Evolutionary conservation across 2,113 vertebrate species (phyloP), one percentile per base, ranked within the genome.

Genomic region (Thunnus thynnus): DNA sequence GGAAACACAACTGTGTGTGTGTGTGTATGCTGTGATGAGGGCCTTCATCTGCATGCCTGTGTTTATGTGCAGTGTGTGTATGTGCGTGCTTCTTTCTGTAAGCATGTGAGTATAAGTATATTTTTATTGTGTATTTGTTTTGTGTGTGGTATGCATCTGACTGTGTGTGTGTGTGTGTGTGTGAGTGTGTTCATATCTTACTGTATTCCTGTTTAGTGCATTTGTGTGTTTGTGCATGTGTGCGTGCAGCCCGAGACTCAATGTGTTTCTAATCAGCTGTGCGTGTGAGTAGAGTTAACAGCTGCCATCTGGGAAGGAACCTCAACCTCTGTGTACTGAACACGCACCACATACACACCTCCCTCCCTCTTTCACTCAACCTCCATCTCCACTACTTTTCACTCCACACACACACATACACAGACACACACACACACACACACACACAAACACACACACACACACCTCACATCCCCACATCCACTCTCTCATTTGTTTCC

Each of bases 261-360:
- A 95, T 95, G 92, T 95, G 95, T 93, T 94, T 95, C 92, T 89
- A 94, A 95, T 95, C 94, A 94, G 92, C 91, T 94, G 94, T 95
- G 93, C 94, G 94, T 94, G 94, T 93, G 94, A 95, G 94, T 86
- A 60, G 68, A 93, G 94, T 93, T 95, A 95, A 95, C 94, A 91
- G 94, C 92, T 96, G 94, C 95, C 94, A 95, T 95, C 93, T 96
- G 95, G 94, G 92, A 88, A 89, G 85, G 86, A 94, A 93, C 89
- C 91, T 89, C 92, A 93, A 88, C 88, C 92, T 94, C 86, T 93
- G 91, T 94, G 94, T 93, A 92, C 90, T 86, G 78, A 86, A 79
- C 69, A 77, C 25, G 46, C 83, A 86, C 63, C 79, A 83, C 85
- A 81, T 50, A 68, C 81, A 82, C 77, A 80, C 80, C 65, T 88